These are phyloP conservation scores for Cladorhizidae sp. DNA, from an alignment of 37 sponge, comb jelly and placozoan genomes.

Conservation along the genomic window DNA sequence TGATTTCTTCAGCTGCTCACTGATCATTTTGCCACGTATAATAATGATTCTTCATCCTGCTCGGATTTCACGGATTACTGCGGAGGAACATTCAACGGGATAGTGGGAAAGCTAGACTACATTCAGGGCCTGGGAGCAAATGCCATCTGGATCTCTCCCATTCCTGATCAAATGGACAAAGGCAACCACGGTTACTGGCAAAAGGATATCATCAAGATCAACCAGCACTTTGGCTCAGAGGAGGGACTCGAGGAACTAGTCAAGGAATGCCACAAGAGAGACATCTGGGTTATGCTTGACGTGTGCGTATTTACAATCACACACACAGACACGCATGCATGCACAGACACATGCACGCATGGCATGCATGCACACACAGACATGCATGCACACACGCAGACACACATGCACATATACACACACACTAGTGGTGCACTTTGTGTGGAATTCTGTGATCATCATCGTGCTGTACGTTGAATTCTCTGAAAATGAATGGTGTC, in stretches of 20 bases:
- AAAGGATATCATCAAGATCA: slow-evolving; percentile 65
- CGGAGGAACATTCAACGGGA: slow-evolving; percentile 21
- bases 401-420: too few species aligned
- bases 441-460: too few species aligned
- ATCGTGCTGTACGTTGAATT: too few species aligned
- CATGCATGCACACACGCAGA: too few species aligned
- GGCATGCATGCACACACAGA: too few species aligned
- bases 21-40: slow-evolving; percentile 69
- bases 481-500: too few species aligned
- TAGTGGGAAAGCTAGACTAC: slow-evolving; percentile 42
- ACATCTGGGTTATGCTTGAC: slow-evolving; percentile 91
- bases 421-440: too few species aligned
- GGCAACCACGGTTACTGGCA: slow-evolving; percentile 93
- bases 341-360: too few species aligned
- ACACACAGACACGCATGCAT: too few species aligned
- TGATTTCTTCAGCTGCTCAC: slow-evolving; percentile 83
- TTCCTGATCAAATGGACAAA: slow-evolving; percentile 61
- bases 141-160: slow-evolving; percentile 65
- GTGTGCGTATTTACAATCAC: too few species aligned
- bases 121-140: slow-evolving; percentile 38
- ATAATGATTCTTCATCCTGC: slow-evolving; percentile 15
- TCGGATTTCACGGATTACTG: slow-evolving; percentile 37
- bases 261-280: slow-evolving; percentile 61
- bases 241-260: slow-evolving; percentile 65
- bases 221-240: slow-evolving; percentile 68